Evolutionary conservation across 2,797 vertebrate species (phyloP), one percentile per base, ranked within the genome.

Genomic region (Clarias pachynema): DNA sequence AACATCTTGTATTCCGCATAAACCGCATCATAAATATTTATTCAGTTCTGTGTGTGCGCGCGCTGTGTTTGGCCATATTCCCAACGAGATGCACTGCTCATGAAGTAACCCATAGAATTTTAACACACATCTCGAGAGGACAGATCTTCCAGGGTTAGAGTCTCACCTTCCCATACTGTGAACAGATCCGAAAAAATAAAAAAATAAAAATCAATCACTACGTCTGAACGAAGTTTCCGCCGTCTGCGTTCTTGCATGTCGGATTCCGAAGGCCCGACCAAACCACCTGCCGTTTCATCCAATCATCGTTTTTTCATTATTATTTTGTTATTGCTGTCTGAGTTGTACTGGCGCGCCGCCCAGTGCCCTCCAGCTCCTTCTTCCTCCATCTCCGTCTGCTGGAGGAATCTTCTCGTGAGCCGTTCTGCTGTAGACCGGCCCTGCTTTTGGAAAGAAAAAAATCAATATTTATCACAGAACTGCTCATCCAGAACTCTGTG

Each of bases 21-120:
- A 78, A 82, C 73, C 80, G 34, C 84, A 80, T 66, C 49, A 79
- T 87, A 68, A 85, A 87, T 83, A 85, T 87, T 85, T 79, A 85
- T 80, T 81, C 72, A 62, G 40, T 66, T 69, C 0, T n/a, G 2
- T 53, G 44, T 16, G 44, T 49, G 49, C 3, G 49, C 73, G 56
- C 37, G 66, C 60, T 73, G 66, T 63, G 57, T 65, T 79, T 85
- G 66, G 70, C 73, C 49, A 34, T 57, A 72, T 62, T 72, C 63
- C 40, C 29, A 37, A 31, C 56, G 56, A 80, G 74, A 82, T 73
- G 63, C 74, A 40, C 66, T 79, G 84, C 81, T 83, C 75, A 72
- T 85, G 49, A 77, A 37, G 74, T 83, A 49, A 60, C 74, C 83
- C 31, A 60, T 80, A 49, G 37, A 86, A 84, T 79, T 70, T 77